These are phyloP conservation scores for Gobionotothen gibberifrons DNA, from an alignment of 2,797 vertebrate genomes.

Conservation along the genomic window DNA sequence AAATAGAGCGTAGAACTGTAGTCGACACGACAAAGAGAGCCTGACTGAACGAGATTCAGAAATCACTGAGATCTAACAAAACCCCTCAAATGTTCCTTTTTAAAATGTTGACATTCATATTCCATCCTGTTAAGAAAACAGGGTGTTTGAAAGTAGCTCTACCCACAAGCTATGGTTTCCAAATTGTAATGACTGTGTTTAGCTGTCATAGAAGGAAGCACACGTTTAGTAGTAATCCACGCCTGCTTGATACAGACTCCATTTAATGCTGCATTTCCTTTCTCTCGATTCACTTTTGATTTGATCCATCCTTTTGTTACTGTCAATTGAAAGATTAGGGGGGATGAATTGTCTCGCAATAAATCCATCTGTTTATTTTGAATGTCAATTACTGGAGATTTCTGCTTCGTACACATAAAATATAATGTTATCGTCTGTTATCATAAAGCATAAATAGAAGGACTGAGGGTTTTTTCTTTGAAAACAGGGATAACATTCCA, in stretches of 20 bases:
- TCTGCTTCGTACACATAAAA: background rate
- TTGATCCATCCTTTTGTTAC: conserved; percentile 40
- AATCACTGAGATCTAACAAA: conserved; percentile 49
- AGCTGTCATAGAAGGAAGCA: conserved; percentile 48
- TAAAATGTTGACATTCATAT: conserved; percentile 43
- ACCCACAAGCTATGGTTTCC: conserved; percentile 38
- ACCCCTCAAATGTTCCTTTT: conserved; percentile 21
- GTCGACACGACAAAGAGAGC: conserved; percentile 36
- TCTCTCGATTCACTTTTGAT: conserved; percentile 49
- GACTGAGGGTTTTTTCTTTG: background rate
- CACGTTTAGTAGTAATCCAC: conserved; percentile 49
- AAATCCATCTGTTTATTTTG: conserved; percentile 40
- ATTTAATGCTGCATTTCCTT: conserved; percentile 54
- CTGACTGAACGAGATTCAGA: conserved; percentile 21
- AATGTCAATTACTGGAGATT: conserved; percentile 15
- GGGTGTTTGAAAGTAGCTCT: conserved; percentile 36
- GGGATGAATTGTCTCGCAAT: conserved; percentile 35
- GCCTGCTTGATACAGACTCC: conserved; percentile 43
- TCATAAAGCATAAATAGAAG: conserved; percentile 8
- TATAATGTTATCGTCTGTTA: background rate
- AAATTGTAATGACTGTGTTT: conserved; percentile 55
- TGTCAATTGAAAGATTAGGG: conserved; percentile 51
- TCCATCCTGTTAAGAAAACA: conserved; percentile 31
- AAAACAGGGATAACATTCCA: background rate
- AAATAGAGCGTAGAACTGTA: conserved; percentile 26